Evolutionary conservation across 1,140 invertebrate species (phyloP).

Genomic region (Dinoponera quadriceps): DNA sequence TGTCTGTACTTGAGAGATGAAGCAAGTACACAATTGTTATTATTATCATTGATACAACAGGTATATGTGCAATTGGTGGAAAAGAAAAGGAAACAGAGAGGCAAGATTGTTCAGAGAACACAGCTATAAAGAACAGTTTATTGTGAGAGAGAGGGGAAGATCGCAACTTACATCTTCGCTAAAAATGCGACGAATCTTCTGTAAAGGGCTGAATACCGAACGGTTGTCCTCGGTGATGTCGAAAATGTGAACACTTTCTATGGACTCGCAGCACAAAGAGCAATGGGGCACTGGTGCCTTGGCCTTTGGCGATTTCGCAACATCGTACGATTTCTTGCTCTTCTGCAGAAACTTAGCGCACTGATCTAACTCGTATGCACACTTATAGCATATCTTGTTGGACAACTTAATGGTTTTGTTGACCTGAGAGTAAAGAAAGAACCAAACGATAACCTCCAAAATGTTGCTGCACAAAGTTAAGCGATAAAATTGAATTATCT

Average conservation of each 20-base stretch:
- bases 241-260: conserved; percentile 75
- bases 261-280: conserved; percentile 73
- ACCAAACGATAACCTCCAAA: background rate
- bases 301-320: background rate
- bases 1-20: no score
- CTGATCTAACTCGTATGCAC: conserved; percentile 82
- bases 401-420: conserved; percentile 65
- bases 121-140: background rate
- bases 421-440: conserved; percentile 61
- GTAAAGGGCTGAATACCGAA: conserved; percentile 65
- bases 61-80: no score
- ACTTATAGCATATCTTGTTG: conserved; percentile 82
- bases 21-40: no score
- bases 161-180: conserved; percentile 73
- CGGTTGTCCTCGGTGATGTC: conserved; percentile 73
- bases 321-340: conserved; percentile 67
- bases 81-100: no score
- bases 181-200: conserved; percentile 78
- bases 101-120: no score
- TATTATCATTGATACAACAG: no score
- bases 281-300: conserved; percentile 57
- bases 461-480: background rate
- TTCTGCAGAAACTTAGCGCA: conserved; percentile 82
- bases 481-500: background rate
- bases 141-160: background rate